phyloP scores from a whole-genome alignment of 2,888 invertebrate species.

The Andrena hattorfiana region DNA sequence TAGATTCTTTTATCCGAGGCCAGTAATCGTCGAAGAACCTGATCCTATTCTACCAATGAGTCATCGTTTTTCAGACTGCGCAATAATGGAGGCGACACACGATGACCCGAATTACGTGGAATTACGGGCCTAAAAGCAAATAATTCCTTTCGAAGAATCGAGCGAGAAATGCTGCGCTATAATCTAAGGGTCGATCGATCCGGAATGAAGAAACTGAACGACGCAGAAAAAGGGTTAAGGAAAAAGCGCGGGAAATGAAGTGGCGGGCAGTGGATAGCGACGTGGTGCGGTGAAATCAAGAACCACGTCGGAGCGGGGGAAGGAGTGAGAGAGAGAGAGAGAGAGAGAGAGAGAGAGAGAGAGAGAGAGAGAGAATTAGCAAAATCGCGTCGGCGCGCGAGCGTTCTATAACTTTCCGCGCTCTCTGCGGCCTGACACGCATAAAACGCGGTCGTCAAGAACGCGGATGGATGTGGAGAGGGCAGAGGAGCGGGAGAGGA shows the following conservation, averaged over 20 bases:
- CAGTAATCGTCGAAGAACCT: not conserved
- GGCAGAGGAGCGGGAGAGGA: conserved; percentile 26
- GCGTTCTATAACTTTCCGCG: conserved; percentile 72
- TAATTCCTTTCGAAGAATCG: not conserved
- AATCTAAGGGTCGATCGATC: conserved; percentile 8
- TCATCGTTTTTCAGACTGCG: no score
- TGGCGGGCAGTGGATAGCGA: conserved; percentile 34
- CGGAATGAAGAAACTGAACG: not conserved
- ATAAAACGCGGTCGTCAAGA: conserved; percentile 65
- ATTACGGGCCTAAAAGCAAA: no score
- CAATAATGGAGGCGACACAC: no score
- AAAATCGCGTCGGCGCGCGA: conserved; percentile 65
- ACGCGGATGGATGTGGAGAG: conserved; percentile 51
- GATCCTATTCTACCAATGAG: not conserved
- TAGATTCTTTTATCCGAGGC: not conserved
- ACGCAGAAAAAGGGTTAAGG: conserved; percentile 10
- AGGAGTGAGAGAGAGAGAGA: not conserved
- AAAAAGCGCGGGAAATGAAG: conserved; percentile 60
- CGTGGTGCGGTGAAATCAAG: conserved; percentile 12
- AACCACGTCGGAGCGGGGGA: conserved; percentile 42
- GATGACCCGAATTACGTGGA: no score
- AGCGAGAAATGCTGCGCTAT: not conserved
- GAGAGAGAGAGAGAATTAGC: conserved; percentile 39
- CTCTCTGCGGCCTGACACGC: conserved; percentile 65
- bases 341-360: not conserved